Base-by-base conservation (phyloP, 2,888 invertebrate genomes). In the Griposia aprilina region DNA sequence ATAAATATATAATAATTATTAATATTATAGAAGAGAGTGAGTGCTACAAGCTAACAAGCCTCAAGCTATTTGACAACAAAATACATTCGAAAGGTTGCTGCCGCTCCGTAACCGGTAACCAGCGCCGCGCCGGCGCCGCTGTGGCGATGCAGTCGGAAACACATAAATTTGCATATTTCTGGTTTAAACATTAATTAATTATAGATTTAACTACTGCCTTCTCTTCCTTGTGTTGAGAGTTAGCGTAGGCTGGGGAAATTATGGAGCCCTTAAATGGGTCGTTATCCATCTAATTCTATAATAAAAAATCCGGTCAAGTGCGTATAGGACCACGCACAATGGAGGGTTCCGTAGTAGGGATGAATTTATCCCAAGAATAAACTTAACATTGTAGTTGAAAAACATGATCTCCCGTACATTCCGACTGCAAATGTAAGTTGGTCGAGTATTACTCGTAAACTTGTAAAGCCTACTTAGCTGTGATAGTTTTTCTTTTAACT, bases 121-220 rank as follows among this genome's bases (percentile, higher is more conserved):
- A 3, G 10, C 23, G 68, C 30, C 23, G n/a, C n/a, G 1, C 30
- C 23, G 81, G 84, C 82, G 85, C 80, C 85, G 55, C 50, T 41
- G 17, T 41, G 77, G 13, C 74, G 80, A 55, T 80, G 86, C 80
- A 78, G 74, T 80, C 62, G 68, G 67, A 60, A 78, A 67, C 68
- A 63, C 55, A 85, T n/a, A n/a, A n/a, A n/a, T 85, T 85, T 62
- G 62, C 76, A 85, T 82, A 85, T 65, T 79, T 79, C 71, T 81
- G 81, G 60, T 65, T n/a, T 63, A 63, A 69, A 63, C 11, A 3
- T 69, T 69, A 36, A 69, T 69, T 63, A 36, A 65, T 69, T 36
- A 69, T 63, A 41, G 11, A n/a, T n/a, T n/a, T 20, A n/a, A n/a
- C n/a, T n/a, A 13, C 69, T 36, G n/a, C 17, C 36, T n/a, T n/a